Percentiles rank a stretch among this genome's conserved stretches.
These are phyloP conservation scores for Drosophila leonis DNA, from an alignment of 2,888 invertebrate genomes.

Conservation along the genomic window DNA sequence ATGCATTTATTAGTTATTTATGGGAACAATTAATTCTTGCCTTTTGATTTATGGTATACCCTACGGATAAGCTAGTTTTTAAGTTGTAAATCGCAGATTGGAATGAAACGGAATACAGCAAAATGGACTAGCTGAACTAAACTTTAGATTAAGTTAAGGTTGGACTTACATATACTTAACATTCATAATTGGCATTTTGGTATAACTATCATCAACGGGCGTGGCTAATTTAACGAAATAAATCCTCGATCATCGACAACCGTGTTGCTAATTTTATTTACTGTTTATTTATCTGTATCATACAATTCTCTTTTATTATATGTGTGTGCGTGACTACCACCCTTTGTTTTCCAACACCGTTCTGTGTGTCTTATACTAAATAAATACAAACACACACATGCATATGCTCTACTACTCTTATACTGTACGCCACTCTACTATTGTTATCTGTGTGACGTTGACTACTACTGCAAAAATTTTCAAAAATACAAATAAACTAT, in stretches of 20 bases:
- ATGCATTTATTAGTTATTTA: conserved; percentile 48
- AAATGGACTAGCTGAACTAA: background rate
- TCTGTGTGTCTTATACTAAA: conserved; percentile 55
- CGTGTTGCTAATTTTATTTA: conserved; percentile 41
- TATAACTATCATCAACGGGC: conserved; percentile 39
- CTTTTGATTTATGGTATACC: conserved; percentile 43
- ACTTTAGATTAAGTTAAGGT: background rate
- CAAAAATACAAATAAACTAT: conserved; percentile 18
- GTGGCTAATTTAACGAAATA: conserved; percentile 48
- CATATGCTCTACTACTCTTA: conserved; percentile 35
- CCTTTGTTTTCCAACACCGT: conserved; percentile 48
- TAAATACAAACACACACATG: conserved; percentile 26
- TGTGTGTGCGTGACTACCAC: conserved; percentile 62
- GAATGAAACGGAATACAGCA: background rate
- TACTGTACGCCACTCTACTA: conserved; percentile 24
- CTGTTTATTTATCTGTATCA: conserved; percentile 42
- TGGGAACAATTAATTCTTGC: conserved; percentile 34
- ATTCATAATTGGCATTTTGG: conserved; percentile 3
- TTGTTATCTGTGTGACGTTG: conserved; percentile 38
- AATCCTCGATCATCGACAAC: conserved; percentile 22
- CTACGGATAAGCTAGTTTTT: conserved; percentile 28
- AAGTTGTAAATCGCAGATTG: conserved; percentile 17
- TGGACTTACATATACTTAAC: conserved; percentile 5
- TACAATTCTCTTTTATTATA: conserved; percentile 67
- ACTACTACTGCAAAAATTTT: conserved; percentile 28